phyloP scores from a whole-genome alignment of 2,113 vertebrate genomes.

The Numida meleagris region DNA sequence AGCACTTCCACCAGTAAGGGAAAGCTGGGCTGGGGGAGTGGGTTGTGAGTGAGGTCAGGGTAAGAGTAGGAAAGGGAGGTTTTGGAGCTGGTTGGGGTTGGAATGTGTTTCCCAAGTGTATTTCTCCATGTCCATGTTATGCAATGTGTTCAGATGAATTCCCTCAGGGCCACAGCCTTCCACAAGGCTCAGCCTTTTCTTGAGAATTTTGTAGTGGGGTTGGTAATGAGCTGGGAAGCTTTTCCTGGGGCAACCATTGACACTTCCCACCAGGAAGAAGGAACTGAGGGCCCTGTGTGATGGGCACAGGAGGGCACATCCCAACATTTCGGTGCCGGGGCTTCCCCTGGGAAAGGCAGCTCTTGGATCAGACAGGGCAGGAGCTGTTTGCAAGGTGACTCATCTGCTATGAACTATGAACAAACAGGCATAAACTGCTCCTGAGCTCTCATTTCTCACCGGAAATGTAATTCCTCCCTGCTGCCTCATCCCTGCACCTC shows the following conservation, averaged over 20 bases:
- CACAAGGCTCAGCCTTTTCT: not conserved
- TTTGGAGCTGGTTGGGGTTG: not conserved
- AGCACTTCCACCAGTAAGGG: slow-evolving; percentile 30
- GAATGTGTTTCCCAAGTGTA: not conserved
- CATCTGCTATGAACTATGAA: not conserved
- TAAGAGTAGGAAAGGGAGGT: not conserved
- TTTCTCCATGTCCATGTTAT: not conserved
- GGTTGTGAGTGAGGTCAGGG: too few species aligned
- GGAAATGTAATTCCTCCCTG: not conserved
- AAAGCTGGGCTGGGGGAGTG: not conserved
- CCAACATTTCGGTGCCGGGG: not conserved
- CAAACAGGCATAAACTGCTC: slow-evolving; percentile 55
- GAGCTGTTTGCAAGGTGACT: slow-evolving; percentile 20
- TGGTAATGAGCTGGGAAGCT: not conserved
- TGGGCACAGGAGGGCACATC: not conserved
- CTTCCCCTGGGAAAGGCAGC: not conserved
- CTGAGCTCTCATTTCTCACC: not conserved
- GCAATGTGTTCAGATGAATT: not conserved
- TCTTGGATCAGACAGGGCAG: slow-evolving; percentile 1
- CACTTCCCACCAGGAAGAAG: not conserved
- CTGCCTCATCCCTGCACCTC: slow-evolving; percentile 16
- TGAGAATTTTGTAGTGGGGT: not conserved
- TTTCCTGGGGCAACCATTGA: not conserved
- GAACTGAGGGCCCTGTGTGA: not conserved
- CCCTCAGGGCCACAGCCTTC: not conserved